These are phyloP conservation scores for Hypolimnas misippus DNA, from an alignment of 2,888 invertebrate genomes.

Conservation along the genomic window DNA sequence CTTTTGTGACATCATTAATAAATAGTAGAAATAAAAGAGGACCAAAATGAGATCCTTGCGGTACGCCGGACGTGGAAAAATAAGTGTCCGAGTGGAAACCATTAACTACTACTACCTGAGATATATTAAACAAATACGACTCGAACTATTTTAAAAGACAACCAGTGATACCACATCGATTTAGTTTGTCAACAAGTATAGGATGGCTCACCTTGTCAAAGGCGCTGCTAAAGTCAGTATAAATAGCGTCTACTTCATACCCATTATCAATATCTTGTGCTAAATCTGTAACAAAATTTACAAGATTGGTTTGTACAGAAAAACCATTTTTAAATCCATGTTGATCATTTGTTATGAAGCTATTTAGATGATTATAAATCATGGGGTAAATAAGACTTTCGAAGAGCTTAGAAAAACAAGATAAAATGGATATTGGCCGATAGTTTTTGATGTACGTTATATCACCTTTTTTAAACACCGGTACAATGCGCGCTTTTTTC, in stretches of 20 bases:
- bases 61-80: conserved; percentile 33
- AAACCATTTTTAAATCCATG: conserved; percentile 20
- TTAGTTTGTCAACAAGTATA: not conserved
- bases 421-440: no score
- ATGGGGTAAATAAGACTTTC: conserved; percentile 23
- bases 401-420: not conserved
- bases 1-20: conserved; percentile 30
- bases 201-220: conserved; percentile 34
- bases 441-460: no score
- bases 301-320: conserved; percentile 21
- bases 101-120: conserved; percentile 29
- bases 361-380: conserved; percentile 11
- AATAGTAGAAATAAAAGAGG: conserved; percentile 33
- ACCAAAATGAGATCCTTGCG: no score
- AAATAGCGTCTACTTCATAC: conserved; percentile 25
- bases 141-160: conserved; percentile 31
- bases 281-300: not conserved
- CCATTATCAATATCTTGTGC: conserved; percentile 17
- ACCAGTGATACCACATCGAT: conserved; percentile 20
- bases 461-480: no score
- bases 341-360: conserved; percentile 15
- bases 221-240: conserved; percentile 31
- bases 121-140: conserved; percentile 29
- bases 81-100: conserved; percentile 28
- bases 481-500: conserved; percentile 14